Base-by-base conservation (phyloP, 2,113 vertebrate genomes). In the Syngnathus scovelli region DNA sequence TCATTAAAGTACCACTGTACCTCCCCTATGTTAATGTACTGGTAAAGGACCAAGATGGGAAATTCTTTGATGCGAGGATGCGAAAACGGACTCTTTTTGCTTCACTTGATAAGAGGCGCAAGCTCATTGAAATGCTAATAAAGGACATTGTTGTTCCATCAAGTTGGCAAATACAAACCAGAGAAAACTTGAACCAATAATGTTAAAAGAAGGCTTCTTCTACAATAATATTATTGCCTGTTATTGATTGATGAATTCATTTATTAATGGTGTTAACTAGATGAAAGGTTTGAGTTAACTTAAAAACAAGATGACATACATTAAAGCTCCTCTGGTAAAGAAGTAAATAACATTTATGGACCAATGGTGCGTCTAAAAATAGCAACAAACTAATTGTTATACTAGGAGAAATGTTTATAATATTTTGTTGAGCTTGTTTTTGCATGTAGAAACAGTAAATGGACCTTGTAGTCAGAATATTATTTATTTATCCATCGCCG, bases 1-100 rank as follows among this genome's bases (percentile, higher is more conserved):
- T 87, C 84, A 92, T 91, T 92, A 91, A 88, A 88, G 84, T 72
- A 84, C 77, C 85, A 78, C 80, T 81, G 83, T 83, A 87, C 83
- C 80, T 80, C 84, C 74, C 70, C 76, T 39, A 88, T 90, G 87
- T 87, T 90, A 89, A 92, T 92, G 90, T 90, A 83, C 84, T 86
- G 82, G 75, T 83, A 88, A 89, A 87, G 84, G 75, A 88, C 78
- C 81, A 87, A 81, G 81, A 79, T 78, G 74, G 87, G 84, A 82
- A 82, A 80, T 86, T 82, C 86, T 83, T 63, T 80, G 82, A 87
- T 86, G 85, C 78, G 84, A 63, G 78, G 79, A 88, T 67, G 79
- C 82, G 77, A 86, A 88, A 84, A 87, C 59, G 59, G 70, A 72
- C 66, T 77, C 48, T 81, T 86, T 90, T 88, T 86, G 88, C 86